Base-by-base conservation (phyloP, 1,140 invertebrate genomes). In the Sinella curviseta region DNA sequence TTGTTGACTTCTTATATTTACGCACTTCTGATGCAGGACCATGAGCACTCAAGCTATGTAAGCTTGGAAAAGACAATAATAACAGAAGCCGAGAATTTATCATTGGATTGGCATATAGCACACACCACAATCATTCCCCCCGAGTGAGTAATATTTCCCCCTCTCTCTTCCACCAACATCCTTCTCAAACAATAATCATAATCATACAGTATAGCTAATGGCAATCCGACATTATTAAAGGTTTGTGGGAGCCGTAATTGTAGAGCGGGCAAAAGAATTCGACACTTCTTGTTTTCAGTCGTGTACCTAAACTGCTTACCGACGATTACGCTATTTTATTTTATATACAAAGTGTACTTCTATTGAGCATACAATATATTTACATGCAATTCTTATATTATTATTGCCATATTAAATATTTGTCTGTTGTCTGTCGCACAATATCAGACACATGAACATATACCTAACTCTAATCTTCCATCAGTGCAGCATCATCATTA, bases 221-320 rank as follows among this genome's bases (percentile, higher is more conserved):
- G 57, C 57, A 60, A 60, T 60, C 57, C 57, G 57, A 26, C 77
- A 67, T 77, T 77, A 77, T 77, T 77, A 77, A 39, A 77, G 77
- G 77, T 70, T 77, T 67, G 77, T 67, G 55, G 76, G 57, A 77
- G 60, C 57, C 77, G 77, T 77, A 77, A 77, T 77, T 77, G 77
- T 36, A 70, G 34, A 77, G 34, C 60, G 67, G 77, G 67, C 77
- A 77, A 67, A 60, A 60, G 77, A 67, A 60, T 77, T 77, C 77
- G 67, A 77, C 77, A 77, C 77, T 77, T 77, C 60, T 48, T 77
- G 60, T 77, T 77, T 77, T 35, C 65, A 60, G 24, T 26, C 8
- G 24, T 60, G 39, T 48, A 48, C 39, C 8, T 48, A 48, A 60
- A n/a, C 57, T 60, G 12, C 14, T 26, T 60, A 48, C 39, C 39